Percentiles rank a stretch among this genome's conserved stretches.
Conservation (phyloP, 1,140 invertebrate species). For the Drosophila subpulchrella region DNA sequence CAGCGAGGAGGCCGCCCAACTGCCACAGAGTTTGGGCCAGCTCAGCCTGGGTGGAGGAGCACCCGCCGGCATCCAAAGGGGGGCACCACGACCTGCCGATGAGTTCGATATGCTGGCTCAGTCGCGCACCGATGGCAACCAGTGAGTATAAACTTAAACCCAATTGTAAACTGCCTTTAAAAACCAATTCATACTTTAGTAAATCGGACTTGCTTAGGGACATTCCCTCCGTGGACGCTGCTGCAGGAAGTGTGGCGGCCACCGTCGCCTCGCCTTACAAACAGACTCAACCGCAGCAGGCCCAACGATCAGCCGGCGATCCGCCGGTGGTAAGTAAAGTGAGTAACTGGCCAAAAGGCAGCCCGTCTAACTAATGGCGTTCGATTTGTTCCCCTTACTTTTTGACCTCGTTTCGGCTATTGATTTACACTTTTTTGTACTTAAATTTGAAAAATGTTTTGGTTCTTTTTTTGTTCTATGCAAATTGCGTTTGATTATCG, state of each 20-base stretch:
- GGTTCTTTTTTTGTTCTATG: slow-evolving; percentile 41
- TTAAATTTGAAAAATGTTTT: slow-evolving; percentile 27
- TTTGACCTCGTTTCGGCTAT: slow-evolving; percentile 41
- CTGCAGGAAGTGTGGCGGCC: slow-evolving; percentile 66
- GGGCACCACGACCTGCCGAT: slow-evolving; percentile 86
- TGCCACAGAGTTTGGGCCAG: slow-evolving; percentile 64
- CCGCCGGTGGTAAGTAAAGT: slow-evolving; percentile 84
- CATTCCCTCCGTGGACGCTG: slow-evolving; percentile 78
- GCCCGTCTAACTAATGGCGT: slow-evolving; percentile 65
- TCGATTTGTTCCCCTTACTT: slow-evolving; percentile 48
- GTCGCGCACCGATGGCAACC: slow-evolving; percentile 87
- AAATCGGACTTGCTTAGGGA: slow-evolving; percentile 77
- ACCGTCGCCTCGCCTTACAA: slow-evolving; percentile 66
- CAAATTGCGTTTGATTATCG: slow-evolving; percentile 57
- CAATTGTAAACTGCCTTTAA: too few species aligned
- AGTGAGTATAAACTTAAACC: slow-evolving; percentile 42
- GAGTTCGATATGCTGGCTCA: slow-evolving; percentile 98
- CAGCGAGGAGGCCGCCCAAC: slow-evolving; percentile 54
- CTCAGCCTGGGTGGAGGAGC: slow-evolving; percentile 71
- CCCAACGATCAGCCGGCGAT: slow-evolving; percentile 62
- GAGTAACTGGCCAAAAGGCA: slow-evolving; percentile 59
- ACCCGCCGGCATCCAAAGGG: slow-evolving; percentile 33
- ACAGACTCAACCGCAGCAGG: slow-evolving; percentile 29
- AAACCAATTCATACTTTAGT: slow-evolving; percentile 29
- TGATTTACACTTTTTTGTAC: slow-evolving; percentile 40